Conservation (phyloP, 2,113 vertebrate species). For the Cyprinodon variegatus region DNA sequence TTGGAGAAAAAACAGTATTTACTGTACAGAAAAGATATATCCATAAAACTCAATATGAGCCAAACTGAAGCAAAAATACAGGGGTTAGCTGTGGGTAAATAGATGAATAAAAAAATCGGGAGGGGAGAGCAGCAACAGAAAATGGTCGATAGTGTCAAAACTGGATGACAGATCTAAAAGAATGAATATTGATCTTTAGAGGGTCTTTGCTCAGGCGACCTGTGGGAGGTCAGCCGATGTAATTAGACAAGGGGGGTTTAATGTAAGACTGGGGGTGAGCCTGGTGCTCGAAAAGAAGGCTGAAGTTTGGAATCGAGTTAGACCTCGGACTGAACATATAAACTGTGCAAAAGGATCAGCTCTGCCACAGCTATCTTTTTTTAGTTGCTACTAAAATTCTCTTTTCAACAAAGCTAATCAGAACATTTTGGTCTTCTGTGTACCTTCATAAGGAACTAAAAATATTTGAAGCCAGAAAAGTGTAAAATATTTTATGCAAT, state of each 20-base stretch:
- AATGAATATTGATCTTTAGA: constrained; percentile 86
- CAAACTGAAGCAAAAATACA: constrained; percentile 19
- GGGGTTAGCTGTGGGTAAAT: constrained; percentile 55
- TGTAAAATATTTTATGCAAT: constrained; percentile 5
- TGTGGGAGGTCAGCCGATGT: constrained; percentile 82
- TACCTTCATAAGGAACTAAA: constrained; percentile 21
- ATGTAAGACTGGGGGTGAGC: constrained; percentile 37
- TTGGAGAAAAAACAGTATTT: background rate
- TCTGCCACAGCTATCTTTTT: constrained; percentile 12
- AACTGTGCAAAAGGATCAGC: background rate
- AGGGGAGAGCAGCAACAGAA: constrained; percentile 69
- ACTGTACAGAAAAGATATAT: background rate
- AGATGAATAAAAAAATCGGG: constrained; percentile 75
- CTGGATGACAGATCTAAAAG: constrained; percentile 86
- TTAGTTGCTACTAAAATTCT: constrained; percentile 12
- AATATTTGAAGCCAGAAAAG: constrained; percentile 7
- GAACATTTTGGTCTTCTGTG: background rate
- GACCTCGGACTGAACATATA: constrained; percentile 2
- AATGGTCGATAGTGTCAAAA: constrained; percentile 86
- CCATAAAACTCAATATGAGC: constrained; percentile 2
- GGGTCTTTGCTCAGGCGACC: constrained; percentile 77
- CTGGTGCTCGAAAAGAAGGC: constrained; percentile 16
- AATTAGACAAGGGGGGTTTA: constrained; percentile 79
- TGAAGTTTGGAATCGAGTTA: constrained; percentile 12
- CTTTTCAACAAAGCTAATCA: background rate